phyloP scores from a whole-genome alignment of 1,140 invertebrate genomes.

The Nasonia longicornis region DNA sequence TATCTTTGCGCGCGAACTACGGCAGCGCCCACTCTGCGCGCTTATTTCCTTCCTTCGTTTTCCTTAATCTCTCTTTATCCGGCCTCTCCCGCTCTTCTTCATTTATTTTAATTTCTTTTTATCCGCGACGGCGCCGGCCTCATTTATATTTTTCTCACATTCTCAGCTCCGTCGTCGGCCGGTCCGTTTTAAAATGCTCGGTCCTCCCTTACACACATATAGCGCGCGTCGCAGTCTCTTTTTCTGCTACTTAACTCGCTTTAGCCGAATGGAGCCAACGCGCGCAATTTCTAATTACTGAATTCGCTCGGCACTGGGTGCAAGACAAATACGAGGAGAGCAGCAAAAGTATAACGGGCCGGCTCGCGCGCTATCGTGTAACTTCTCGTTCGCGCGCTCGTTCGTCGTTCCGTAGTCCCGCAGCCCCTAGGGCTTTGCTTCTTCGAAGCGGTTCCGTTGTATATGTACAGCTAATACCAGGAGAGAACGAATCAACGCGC shows the following conservation, averaged over 20 bases:
- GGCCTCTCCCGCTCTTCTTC: not conserved
- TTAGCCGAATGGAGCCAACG: not conserved
- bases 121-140: not conserved
- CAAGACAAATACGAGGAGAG: conserved; percentile 22
- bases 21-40: not conserved
- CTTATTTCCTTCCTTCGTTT: conserved; percentile 7
- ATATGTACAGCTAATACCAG: not conserved
- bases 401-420: not conserved
- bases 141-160: conserved; percentile 21
- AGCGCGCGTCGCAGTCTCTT: not conserved
- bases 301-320: not conserved
- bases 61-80: not conserved
- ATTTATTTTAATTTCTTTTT: conserved; percentile 24
- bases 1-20: not conserved
- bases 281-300: conserved; percentile 33
- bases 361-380: not conserved
- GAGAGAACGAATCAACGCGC: conserved; percentile 21
- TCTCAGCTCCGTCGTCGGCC: not conserved
- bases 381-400: not conserved
- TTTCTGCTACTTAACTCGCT: conserved; percentile 10
- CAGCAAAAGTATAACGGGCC: not conserved
- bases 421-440: not conserved
- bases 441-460: not conserved
- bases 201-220: not conserved
- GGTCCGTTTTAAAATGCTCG: not conserved